A percentile compares a stretch with the other conserved stretches of the same genome.
Conservation (phyloP, 2,113 vertebrate genomes). For the Jaculus jaculus region DNA sequence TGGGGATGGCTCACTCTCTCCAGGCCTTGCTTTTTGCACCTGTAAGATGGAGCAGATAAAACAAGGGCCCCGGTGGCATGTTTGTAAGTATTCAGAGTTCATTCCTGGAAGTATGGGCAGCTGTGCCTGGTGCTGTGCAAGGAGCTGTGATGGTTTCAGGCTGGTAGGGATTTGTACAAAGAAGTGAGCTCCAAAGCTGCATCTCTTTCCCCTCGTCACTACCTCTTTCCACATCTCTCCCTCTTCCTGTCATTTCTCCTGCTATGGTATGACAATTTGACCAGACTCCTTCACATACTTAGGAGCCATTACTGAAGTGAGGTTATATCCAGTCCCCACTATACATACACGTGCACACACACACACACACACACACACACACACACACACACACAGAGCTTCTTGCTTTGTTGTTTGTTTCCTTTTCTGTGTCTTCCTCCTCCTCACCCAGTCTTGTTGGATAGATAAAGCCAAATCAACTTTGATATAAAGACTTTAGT, state of each 20-base stretch:
- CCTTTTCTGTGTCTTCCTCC: neutral
- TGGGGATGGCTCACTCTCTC: neutral
- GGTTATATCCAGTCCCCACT: neutral
- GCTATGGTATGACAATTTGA: neutral
- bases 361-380: neutral
- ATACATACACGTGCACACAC: neutral
- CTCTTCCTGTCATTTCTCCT: neutral
- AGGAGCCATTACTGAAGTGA: neutral
- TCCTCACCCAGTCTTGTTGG: neutral
- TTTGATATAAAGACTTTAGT: neutral
- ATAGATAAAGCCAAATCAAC: neutral
- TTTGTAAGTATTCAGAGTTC: neutral
- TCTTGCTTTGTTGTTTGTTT: neutral
- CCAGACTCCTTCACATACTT: neutral
- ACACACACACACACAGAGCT: neutral
- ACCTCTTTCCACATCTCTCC: neutral
- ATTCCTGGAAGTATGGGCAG: neutral
- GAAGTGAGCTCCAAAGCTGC: neutral
- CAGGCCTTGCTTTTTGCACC: neutral
- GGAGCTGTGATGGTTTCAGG: neutral
- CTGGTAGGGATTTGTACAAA: neutral
- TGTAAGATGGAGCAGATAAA: neutral
- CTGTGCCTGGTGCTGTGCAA: neutral
- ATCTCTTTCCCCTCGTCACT: neutral
- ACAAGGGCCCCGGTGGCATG: neutral